Conservation (phyloP, 2,113 vertebrate genomes). For the Xiphias gladius region DNA sequence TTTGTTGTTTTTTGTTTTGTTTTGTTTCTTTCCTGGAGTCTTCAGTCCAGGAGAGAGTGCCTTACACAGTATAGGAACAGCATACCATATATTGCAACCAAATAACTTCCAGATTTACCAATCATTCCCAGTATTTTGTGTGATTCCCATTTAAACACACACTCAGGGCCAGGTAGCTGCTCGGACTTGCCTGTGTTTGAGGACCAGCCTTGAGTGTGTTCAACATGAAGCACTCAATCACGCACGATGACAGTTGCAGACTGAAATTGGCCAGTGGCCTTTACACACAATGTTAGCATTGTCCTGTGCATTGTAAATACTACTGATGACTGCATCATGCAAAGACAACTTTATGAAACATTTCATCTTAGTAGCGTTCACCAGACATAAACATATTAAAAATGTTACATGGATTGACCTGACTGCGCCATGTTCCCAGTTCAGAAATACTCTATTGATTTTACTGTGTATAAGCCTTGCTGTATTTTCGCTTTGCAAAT, state of each 20-base stretch:
- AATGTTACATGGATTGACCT: neutral
- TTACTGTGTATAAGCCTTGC: neutral
- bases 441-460: conserved; percentile 5
- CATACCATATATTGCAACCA: conserved; percentile 19
- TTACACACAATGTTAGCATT: conserved; percentile 50
- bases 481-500: conserved; percentile 8
- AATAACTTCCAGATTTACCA: conserved; percentile 34
- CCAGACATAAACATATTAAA: neutral
- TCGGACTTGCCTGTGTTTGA: conserved; percentile 54
- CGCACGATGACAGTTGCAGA: conserved; percentile 32
- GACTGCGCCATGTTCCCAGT: conserved; percentile 15
- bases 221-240: conserved; percentile 45
- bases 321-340: conserved; percentile 54
- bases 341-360: conserved; percentile 25
- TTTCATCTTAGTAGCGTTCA: neutral
- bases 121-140: conserved; percentile 37
- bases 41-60: conserved; percentile 65
- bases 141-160: conserved; percentile 3
- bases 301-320: conserved; percentile 64
- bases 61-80: conserved; percentile 57
- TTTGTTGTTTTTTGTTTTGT: neutral
- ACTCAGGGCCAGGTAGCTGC: conserved; percentile 24
- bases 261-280: conserved; percentile 38
- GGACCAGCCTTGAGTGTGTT: conserved; percentile 45
- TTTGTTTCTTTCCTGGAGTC: conserved; percentile 42